Evolutionary conservation across 2,113 vertebrate species (phyloP).

Genomic region (Limnothrissa miodon): DNA sequence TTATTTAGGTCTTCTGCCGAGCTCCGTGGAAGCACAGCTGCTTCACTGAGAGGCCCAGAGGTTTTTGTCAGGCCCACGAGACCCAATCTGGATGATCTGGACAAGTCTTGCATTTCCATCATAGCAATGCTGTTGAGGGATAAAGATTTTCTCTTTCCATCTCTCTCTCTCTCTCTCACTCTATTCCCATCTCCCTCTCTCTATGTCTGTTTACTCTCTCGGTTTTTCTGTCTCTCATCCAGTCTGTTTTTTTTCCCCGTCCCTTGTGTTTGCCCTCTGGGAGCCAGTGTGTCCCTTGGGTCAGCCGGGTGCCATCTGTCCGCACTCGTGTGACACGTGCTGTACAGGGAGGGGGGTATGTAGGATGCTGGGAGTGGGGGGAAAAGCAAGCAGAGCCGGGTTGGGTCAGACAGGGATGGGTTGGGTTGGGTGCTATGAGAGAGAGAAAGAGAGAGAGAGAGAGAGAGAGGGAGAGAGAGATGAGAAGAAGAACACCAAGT

Average conservation of each 20-base stretch:
- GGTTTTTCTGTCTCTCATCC: neutral
- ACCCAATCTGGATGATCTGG: neutral
- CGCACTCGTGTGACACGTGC: conserved; percentile 59
- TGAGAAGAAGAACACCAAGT: neutral
- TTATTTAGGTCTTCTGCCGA: neutral
- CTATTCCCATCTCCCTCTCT: conserved; percentile 27
- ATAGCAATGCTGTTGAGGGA: neutral
- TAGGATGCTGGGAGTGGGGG: neutral
- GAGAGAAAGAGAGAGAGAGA: neutral
- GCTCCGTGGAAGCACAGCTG: neutral
- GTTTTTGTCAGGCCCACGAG: neutral
- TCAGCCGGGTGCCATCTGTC: conserved; percentile 66
- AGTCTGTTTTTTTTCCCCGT: conserved; percentile 5
- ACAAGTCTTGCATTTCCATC: neutral
- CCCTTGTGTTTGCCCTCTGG: conserved; percentile 31
- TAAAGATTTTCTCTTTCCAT: neutral
- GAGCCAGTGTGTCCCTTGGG: conserved; percentile 50
- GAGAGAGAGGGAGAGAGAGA: neutral
- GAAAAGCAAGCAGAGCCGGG: no score
- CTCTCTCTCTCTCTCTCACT: neutral
- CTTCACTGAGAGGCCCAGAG: neutral
- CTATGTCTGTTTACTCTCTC: conserved; percentile 17
- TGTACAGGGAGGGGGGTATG: conserved; percentile 46
- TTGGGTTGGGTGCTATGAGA: neutral
- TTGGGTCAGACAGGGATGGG: neutral